Evolutionary conservation across 1,140 invertebrate species (phyloP), one percentile per base, ranked within the genome.

Genomic region (Cydia pomonella): DNA sequence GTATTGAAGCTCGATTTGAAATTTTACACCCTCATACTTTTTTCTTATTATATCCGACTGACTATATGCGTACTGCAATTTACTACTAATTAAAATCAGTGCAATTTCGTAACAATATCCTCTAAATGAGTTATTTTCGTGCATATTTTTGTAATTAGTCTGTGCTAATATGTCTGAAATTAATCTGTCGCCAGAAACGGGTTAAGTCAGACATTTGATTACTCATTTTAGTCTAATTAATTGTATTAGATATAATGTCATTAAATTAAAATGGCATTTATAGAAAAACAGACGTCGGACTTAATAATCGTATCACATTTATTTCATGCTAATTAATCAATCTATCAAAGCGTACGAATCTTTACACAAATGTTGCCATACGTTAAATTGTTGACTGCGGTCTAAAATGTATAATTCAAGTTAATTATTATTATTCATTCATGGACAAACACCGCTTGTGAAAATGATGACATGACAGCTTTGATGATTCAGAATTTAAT

Each of bases 181-280:
- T 59, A 69, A 69, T 18, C 33, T 69, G 64, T 69, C 64, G 64
- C 64, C 64, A 69, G n/a, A 33, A 41, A 69, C 64, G 64, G n/a
- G 64, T 69, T 38, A 7, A 64, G 10, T 21, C 7, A 64, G 27
- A 59, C 53, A 23, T 23, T 53, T 53, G 50, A 53, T 53, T 59
- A 23, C 18, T 23, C 9, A 13, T 44, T 44, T 44, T 44, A 13
- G 41, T 44, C 18, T 59, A 18, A 59, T 59, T 59, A 50, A 50
- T 50, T 18, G 16, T 50, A 50, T 5, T 6, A 4, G 41, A 44
- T 44, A 7, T 44, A 13, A 16, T 44, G 41, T 3, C 13, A 44
- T 44, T 12, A 44, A 53, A 53, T 21, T 53, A 53, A 53, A 53
- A 53, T 44, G 41, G 41, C 13, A 44, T 44, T 53, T 13, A n/a